Conservation (phyloP, 1,140 invertebrate genomes). For the Solenopsis fugax region DNA sequence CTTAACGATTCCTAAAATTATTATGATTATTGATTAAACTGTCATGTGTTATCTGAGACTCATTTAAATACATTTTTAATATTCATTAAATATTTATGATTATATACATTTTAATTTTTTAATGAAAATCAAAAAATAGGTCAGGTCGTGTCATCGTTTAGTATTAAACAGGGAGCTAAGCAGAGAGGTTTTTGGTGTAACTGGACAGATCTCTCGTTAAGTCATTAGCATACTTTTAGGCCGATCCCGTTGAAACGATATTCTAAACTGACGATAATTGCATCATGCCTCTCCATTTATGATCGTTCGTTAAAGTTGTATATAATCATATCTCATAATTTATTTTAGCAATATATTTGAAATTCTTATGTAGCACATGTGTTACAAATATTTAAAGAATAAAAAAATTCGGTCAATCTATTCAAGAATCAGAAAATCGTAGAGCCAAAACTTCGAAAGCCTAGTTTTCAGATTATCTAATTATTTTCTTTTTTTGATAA, state of each 20-base stretch:
- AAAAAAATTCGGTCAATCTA: not conserved
- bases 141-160: not conserved
- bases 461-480: not conserved
- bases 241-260: slow-evolving; percentile 78
- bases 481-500: not conserved
- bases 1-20: not conserved
- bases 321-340: not conserved
- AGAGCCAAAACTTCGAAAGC: not conserved
- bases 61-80: not conserved
- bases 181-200: not conserved
- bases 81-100: not conserved
- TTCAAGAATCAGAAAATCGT: not conserved
- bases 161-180: not conserved
- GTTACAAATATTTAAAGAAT: not conserved
- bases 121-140: not conserved
- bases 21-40: not conserved
- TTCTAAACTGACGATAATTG: slow-evolving; percentile 75
- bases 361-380: not conserved
- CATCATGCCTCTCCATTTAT: not conserved
- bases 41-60: too few species aligned
- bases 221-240: slow-evolving; percentile 67
- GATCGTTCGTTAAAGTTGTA: not conserved
- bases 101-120: not conserved
- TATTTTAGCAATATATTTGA: not conserved
- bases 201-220: slow-evolving; percentile 29